A percentile compares a stretch with the other conserved stretches of the same genome.
Evolutionary conservation across 2,888 invertebrate genomes (phyloP).

Genomic region (Melitaea athalia): DNA sequence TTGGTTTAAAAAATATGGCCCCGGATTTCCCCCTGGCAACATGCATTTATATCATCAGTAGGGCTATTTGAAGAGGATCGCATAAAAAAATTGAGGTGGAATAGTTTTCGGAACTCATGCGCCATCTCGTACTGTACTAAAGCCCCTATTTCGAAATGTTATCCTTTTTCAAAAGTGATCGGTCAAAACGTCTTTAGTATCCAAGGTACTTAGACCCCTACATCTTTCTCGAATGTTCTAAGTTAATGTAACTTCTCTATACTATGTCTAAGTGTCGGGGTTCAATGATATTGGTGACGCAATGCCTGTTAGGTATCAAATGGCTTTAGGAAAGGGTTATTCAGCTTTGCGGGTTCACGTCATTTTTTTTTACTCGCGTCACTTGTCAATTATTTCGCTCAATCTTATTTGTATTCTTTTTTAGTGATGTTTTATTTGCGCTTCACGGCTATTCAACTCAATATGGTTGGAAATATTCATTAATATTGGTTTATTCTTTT

Average conservation of each 20-base stretch:
- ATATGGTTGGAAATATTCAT: not conserved
- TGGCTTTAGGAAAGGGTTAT: slow-evolving; percentile 8
- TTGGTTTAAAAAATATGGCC: too few relatives aligned
- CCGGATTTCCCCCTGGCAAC: too few relatives aligned
- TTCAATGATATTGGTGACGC: not conserved
- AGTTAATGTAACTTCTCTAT: slow-evolving; percentile 1
- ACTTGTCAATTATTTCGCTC: slow-evolving; percentile 8
- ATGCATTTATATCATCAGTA: too few relatives aligned
- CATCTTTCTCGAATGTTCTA: slow-evolving; percentile 2
- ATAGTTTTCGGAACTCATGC: too few relatives aligned
- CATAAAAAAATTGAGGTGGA: too few relatives aligned
- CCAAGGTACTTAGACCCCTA: not conserved
- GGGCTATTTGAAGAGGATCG: too few relatives aligned
- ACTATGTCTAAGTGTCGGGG: slow-evolving; percentile 1
- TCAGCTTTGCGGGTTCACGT: not conserved
- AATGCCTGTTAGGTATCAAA: slow-evolving; percentile 7
- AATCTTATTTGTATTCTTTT: not conserved
- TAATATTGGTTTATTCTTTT: not conserved
- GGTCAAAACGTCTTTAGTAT: slow-evolving; percentile 9
- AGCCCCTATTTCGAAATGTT: slow-evolving; percentile 5
- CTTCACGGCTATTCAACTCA: not conserved
- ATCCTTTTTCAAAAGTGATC: slow-evolving; percentile 22
- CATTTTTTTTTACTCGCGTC: slow-evolving; percentile 1
- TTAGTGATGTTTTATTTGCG: not conserved
- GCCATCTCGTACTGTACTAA: too few relatives aligned